phyloP scores from a whole-genome alignment of 2,888 invertebrate genomes.

The Idaea dimidiata region DNA sequence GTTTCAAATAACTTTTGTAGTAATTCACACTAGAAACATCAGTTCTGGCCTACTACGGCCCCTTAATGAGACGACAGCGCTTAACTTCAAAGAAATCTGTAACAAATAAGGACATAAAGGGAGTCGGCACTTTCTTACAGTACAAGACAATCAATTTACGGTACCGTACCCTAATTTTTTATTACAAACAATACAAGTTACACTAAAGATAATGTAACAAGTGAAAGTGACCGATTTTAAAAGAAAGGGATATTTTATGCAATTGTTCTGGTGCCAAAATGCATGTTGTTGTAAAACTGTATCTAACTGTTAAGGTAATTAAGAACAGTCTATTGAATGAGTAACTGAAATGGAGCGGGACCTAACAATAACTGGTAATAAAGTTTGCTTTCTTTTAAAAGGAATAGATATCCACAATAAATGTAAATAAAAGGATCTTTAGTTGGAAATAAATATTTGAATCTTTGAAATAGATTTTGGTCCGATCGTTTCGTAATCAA shows the following conservation, averaged over 20 bases:
- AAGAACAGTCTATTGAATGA: background rate
- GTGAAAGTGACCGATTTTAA: background rate
- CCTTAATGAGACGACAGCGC: too few species aligned
- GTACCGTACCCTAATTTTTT: background rate
- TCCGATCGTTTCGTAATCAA: too few species aligned
- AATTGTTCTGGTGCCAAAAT: background rate
- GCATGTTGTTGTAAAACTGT: background rate
- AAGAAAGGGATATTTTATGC: background rate
- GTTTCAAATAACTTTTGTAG: too few species aligned
- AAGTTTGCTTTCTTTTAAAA: background rate
- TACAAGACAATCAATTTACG: background rate
- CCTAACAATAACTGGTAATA: background rate
- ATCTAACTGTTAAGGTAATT: background rate
- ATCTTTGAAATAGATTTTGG: too few species aligned
- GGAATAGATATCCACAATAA: too few species aligned
- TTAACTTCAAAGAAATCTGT: background rate
- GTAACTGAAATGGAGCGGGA: background rate
- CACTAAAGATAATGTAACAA: background rate
- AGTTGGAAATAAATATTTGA: too few species aligned
- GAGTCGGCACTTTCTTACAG: background rate
- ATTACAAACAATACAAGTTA: background rate
- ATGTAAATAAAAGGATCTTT: too few species aligned
- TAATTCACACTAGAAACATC: too few species aligned
- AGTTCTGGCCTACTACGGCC: too few species aligned
- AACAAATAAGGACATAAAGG: background rate